Percentiles rank a stretch among this genome's conserved stretches.
Conservation (phyloP, 2,113 vertebrate species). For the Anolis sagrei region DNA sequence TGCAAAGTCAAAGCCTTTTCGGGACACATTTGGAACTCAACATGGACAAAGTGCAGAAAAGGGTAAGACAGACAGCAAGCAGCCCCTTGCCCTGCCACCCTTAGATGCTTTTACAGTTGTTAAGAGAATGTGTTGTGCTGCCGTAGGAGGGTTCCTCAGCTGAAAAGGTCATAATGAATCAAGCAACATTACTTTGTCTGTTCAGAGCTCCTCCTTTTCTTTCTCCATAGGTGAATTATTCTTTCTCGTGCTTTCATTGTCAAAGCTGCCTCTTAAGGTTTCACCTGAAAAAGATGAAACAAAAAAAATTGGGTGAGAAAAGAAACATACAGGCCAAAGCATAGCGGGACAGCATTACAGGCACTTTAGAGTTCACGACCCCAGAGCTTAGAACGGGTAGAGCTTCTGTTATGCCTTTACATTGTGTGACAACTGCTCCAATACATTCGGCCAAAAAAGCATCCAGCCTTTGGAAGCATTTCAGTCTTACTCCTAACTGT, state of each 20-base stretch:
- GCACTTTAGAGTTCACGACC: neutral
- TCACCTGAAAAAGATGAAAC: slow-evolving; percentile 46
- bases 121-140: neutral
- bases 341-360: neutral
- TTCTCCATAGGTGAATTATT: slow-evolving; percentile 35
- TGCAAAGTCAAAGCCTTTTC: slow-evolving; percentile 35
- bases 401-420: neutral
- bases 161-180: slow-evolving; percentile 6
- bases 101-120: neutral
- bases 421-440: neutral
- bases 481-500: neutral
- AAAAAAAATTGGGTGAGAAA: neutral
- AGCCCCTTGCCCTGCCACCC: slow-evolving; percentile 20
- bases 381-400: rapidly evolving
- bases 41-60: rapidly evolving
- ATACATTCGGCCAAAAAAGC: neutral
- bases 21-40: neutral
- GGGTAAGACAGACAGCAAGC: rapidly evolving
- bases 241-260: neutral
- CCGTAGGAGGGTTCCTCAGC: neutral
- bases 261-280: neutral
- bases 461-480: neutral
- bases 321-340: rapidly evolving
- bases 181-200: neutral
- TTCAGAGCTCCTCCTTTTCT: slow-evolving; percentile 39